phyloP scores from a whole-genome alignment of 1,140 invertebrate species.

The Heliothis virescens region DNA sequence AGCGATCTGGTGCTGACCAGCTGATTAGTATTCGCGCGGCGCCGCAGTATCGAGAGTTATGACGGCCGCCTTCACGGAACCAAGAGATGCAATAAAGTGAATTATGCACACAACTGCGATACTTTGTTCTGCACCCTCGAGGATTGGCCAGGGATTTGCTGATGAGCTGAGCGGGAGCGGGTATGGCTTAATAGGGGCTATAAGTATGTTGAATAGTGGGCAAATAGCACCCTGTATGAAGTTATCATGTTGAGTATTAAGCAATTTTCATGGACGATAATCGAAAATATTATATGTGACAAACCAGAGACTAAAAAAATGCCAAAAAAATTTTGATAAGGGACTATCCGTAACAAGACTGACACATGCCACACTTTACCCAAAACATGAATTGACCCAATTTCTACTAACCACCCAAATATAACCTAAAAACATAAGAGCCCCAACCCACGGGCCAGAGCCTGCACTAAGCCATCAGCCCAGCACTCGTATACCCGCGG shows the following conservation, averaged over 20 bases:
- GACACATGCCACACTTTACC: background rate
- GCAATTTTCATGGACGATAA: too few relatives aligned
- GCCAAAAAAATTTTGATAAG: too few relatives aligned
- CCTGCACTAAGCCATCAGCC: slow-evolving; percentile 43
- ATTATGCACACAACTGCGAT: slow-evolving; percentile 83
- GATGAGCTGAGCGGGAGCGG: slow-evolving; percentile 45
- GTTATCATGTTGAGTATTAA: too few relatives aligned
- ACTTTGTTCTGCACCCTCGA: slow-evolving; percentile 74
- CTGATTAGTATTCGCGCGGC: slow-evolving; percentile 38
- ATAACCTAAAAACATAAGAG: slow-evolving; percentile 6
- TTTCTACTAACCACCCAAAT: background rate
- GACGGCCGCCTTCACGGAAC: slow-evolving; percentile 54
- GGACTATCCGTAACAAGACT: background rate
- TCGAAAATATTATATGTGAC: too few relatives aligned
- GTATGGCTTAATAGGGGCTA: background rate
- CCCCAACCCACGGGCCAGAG: background rate
- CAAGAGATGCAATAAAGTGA: slow-evolving; percentile 75
- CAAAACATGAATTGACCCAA: background rate
- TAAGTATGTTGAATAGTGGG: too few relatives aligned
- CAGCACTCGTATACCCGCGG: slow-evolving; percentile 57
- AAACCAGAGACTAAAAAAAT: too few relatives aligned
- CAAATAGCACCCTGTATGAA: too few relatives aligned
- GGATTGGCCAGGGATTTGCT: slow-evolving; percentile 49
- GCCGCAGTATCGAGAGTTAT: slow-evolving; percentile 63
- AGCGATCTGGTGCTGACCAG: slow-evolving; percentile 6